These are phyloP conservation scores for Pocillopora damicornis DNA, from an alignment of 64 coral and sea anemone species.

Conservation along the genomic window DNA sequence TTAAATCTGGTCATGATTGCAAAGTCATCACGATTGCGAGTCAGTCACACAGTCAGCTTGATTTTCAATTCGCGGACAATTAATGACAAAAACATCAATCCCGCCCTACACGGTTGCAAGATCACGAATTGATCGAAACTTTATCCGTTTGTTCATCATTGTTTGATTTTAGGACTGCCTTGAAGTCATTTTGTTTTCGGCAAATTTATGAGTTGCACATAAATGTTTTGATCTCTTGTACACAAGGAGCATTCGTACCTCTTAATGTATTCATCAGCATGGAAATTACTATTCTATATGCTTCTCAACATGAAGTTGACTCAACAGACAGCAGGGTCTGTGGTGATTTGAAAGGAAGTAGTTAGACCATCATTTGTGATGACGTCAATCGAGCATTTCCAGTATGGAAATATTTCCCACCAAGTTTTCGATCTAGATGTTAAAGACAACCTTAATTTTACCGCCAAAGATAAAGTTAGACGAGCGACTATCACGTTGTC, in stretches of 20 bases:
- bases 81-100: neutral
- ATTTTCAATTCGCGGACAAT: neutral
- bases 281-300: too few species aligned
- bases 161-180: too few species aligned
- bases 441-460: neutral
- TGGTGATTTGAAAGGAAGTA: neutral
- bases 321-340: neutral
- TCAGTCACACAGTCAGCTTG: neutral
- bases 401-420: neutral
- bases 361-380: constrained; percentile 1
- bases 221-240: too few species aligned
- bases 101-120: neutral
- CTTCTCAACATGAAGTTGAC: too few species aligned
- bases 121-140: neutral
- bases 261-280: neutral
- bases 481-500: too few species aligned
- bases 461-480: too few species aligned
- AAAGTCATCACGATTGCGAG: neutral
- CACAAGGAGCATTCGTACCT: neutral
- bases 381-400: neutral
- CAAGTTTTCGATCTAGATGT: neutral
- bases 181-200: too few species aligned
- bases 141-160: too few species aligned
- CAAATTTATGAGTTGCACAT: too few species aligned
- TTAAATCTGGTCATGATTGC: too few species aligned